Percentiles rank a stretch among this genome's conserved stretches.
Conservation (phyloP, 2,113 vertebrate species). For the Tautogolabrus adspersus region DNA sequence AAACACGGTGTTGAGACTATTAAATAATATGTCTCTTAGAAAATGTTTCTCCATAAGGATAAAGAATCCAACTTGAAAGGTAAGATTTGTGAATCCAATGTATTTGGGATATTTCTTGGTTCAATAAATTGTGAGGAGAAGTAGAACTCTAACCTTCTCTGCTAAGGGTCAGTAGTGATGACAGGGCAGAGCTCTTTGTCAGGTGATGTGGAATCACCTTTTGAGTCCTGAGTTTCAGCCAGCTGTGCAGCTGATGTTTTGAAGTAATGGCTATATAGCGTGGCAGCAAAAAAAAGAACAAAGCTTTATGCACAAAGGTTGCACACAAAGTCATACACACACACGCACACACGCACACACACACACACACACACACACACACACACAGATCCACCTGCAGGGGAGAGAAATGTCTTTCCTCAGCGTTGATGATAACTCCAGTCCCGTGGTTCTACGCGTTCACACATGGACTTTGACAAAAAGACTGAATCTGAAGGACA, state of each 20-base stretch:
- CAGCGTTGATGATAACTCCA: conserved; percentile 35
- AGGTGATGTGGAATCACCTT: conserved; percentile 53
- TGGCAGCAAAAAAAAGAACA: conserved; percentile 1
- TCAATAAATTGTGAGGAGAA: conserved; percentile 5
- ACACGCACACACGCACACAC: conserved; percentile 3
- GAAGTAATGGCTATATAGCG: conserved; percentile 35
- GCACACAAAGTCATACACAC: conserved; percentile 1
- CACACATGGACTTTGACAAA: conserved; percentile 55
- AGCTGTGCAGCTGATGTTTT: conserved; percentile 36
- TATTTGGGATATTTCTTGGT: not conserved
- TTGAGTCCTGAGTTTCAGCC: conserved; percentile 34
- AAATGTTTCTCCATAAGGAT: not conserved
- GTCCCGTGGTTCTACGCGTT: conserved; percentile 46
- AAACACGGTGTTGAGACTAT: not conserved
- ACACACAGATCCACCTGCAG: conserved; percentile 35
- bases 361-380: conserved; percentile 3
- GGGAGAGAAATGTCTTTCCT: conserved; percentile 36
- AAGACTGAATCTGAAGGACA: conserved; percentile 40
- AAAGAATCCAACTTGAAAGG: not conserved
- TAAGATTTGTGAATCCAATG: not conserved
- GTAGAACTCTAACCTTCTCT: not conserved
- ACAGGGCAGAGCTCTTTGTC: conserved; percentile 41
- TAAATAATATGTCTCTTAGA: not conserved
- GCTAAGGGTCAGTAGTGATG: conserved; percentile 26
- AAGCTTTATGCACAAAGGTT: not conserved